Conservation (phyloP, 2,113 vertebrate species). For the Tachycineta bicolor region DNA sequence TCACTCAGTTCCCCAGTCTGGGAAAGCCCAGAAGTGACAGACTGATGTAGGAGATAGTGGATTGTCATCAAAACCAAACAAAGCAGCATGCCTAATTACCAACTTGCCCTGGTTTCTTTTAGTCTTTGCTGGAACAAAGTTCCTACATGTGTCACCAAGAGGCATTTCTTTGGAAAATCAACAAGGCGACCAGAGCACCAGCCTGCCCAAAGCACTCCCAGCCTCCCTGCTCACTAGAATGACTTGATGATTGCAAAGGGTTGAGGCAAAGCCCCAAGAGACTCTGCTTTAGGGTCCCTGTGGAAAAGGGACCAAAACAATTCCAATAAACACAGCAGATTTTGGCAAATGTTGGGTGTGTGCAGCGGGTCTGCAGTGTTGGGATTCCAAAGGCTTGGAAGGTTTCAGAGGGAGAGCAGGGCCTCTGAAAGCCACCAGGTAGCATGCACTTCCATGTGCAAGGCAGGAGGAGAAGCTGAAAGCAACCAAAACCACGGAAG, state of each 20-base stretch:
- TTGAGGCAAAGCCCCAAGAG: not conserved
- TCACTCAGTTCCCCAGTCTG: not conserved
- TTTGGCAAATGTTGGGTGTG: not conserved
- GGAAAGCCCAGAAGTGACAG: not conserved
- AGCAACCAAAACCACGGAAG: not conserved
- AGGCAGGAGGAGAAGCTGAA: not conserved
- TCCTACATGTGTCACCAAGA: rapidly evolving
- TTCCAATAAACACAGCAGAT: not conserved
- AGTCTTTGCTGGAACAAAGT: not conserved
- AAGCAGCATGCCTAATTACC: not conserved
- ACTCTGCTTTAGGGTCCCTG: not conserved
- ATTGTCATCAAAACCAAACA: not conserved
- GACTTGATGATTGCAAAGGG: not conserved
- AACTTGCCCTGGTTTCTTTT: not conserved
- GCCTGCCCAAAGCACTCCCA: not conserved
- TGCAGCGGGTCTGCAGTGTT: rapidly evolving
- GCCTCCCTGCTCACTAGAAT: not conserved
- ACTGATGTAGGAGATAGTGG: not conserved
- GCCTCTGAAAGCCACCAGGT: not conserved
- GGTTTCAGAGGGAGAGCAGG: not conserved
- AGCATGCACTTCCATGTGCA: not conserved
- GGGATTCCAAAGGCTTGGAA: not conserved
- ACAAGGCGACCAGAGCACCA: not conserved
- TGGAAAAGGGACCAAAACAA: not conserved
- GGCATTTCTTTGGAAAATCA: not conserved